Conservation (phyloP, 2,888 invertebrate species). For the Drosophila pseudotalamancana region DNA sequence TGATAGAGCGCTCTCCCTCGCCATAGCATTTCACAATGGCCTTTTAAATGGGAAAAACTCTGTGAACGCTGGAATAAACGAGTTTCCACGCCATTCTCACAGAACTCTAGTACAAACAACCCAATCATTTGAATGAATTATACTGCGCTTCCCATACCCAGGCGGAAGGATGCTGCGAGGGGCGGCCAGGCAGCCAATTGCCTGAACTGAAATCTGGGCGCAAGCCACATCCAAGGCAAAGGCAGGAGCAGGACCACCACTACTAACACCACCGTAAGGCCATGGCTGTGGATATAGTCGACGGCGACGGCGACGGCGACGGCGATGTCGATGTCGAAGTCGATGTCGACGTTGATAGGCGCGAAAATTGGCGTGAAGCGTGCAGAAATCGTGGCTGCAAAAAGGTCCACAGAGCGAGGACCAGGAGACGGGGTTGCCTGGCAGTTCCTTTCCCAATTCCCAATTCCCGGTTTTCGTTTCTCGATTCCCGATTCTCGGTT, state of each 20-base stretch:
- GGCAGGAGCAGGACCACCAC: slow-evolving; percentile 35
- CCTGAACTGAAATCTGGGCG: slow-evolving; percentile 34
- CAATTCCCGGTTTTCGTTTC: too few species aligned
- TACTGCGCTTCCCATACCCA: slow-evolving; percentile 53
- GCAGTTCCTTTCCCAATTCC: slow-evolving; percentile 3
- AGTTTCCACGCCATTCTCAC: slow-evolving; percentile 61
- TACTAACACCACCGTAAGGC: slow-evolving; percentile 8
- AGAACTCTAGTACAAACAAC: slow-evolving; percentile 63
- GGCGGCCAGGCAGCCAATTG: slow-evolving; percentile 24
- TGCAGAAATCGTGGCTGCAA: slow-evolving; percentile 82
- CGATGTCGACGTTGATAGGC: slow-evolving; percentile 77
- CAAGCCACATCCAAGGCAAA: slow-evolving; percentile 30
- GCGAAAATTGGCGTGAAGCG: slow-evolving; percentile 84
- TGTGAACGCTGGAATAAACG: slow-evolving; percentile 62
- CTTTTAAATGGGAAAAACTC: slow-evolving; percentile 33
- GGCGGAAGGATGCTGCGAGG: slow-evolving; percentile 41
- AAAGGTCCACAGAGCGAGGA: slow-evolving; percentile 36
- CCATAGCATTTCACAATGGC: slow-evolving; percentile 13
- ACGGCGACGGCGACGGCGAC: too few species aligned
- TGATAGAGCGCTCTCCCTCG: slow-evolving; percentile 7
- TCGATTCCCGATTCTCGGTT: too few species aligned
- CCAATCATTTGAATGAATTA: slow-evolving; percentile 79
- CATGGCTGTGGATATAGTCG: slow-evolving; percentile 35
- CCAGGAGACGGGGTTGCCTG: slow-evolving; percentile 12
- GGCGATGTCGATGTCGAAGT: slow-evolving; percentile 36